A percentile compares a stretch with the other conserved stretches of the same genome.
phyloP scores from a whole-genome alignment of 2,888 invertebrate species.

The Osmoderma eremita region DNA sequence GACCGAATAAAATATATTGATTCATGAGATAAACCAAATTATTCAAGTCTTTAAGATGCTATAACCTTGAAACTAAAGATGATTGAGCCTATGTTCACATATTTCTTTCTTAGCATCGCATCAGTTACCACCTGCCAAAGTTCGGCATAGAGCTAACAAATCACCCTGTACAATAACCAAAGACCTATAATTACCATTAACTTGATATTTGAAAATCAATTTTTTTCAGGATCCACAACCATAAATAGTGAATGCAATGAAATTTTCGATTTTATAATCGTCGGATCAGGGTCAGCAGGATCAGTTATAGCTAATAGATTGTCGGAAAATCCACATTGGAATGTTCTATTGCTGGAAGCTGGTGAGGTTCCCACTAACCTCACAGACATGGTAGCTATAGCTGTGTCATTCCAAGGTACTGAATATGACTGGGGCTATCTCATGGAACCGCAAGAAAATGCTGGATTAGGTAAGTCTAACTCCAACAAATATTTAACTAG shows the following conservation, averaged over 20 bases:
- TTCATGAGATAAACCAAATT: too few species aligned
- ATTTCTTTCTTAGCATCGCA: too few species aligned
- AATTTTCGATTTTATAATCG: conserved; percentile 72
- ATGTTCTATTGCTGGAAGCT: conserved; percentile 74
- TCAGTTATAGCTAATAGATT: conserved; percentile 76
- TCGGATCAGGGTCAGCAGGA: conserved; percentile 78
- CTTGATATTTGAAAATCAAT: too few species aligned
- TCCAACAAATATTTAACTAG: neutral
- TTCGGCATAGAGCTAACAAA: too few species aligned
- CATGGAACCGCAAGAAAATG: conserved; percentile 67
- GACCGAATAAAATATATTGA: too few species aligned
- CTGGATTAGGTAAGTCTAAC: conserved; percentile 63
- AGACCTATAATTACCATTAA: too few species aligned
- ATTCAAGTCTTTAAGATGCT: too few species aligned
- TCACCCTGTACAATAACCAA: too few species aligned
- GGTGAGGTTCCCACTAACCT: conserved; percentile 67
- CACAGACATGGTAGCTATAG: conserved; percentile 67
- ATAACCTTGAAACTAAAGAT: too few species aligned
- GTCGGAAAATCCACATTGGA: conserved; percentile 71
- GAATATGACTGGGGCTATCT: conserved; percentile 71
- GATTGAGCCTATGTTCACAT: too few species aligned
- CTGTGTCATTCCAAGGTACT: conserved; percentile 67
- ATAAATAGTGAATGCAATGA: conserved; percentile 40
- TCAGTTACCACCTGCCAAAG: too few species aligned
- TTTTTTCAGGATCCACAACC: neutral